A percentile compares a stretch with the other conserved stretches of the same genome.
These are phyloP conservation scores for Goniozus legneri DNA, from an alignment of 1,140 invertebrate species.

Conservation along the genomic window DNA sequence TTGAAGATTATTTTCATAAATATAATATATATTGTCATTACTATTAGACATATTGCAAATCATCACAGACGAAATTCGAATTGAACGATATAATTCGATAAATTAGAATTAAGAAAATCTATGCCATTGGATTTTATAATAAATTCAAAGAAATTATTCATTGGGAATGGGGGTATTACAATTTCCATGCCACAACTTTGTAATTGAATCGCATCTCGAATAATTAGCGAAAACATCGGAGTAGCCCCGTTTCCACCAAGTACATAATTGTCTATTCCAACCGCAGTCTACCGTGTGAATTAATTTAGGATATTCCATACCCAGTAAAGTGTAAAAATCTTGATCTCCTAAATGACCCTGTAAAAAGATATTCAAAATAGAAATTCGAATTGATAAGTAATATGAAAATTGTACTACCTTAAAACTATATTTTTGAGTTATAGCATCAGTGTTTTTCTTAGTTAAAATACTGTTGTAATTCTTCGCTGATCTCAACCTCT, in stretches of 20 bases:
- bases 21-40: background rate
- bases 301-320: conserved; percentile 69
- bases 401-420: conserved; percentile 39
- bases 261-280: conserved; percentile 83
- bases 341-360: conserved; percentile 83
- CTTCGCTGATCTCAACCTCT: conserved; percentile 64
- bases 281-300: conserved; percentile 76
- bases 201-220: conserved; percentile 67
- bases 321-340: conserved; percentile 80
- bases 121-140: background rate
- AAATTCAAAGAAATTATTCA: conserved; percentile 19
- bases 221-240: conserved; percentile 73
- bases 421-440: conserved; percentile 69
- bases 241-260: conserved; percentile 83
- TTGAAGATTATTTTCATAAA: background rate
- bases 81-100: too few relatives aligned
- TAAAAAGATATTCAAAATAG: conserved; percentile 21
- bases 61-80: too few relatives aligned
- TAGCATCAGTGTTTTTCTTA: conserved; percentile 55
- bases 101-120: background rate
- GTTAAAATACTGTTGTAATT: conserved; percentile 60
- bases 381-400: background rate
- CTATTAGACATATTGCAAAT: background rate
- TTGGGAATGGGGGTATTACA: conserved; percentile 76
- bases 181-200: conserved; percentile 81